These are phyloP conservation scores for Bergia puertoricense DNA, from an alignment of 92 coral and sea anemone species.

Conservation along the genomic window DNA sequence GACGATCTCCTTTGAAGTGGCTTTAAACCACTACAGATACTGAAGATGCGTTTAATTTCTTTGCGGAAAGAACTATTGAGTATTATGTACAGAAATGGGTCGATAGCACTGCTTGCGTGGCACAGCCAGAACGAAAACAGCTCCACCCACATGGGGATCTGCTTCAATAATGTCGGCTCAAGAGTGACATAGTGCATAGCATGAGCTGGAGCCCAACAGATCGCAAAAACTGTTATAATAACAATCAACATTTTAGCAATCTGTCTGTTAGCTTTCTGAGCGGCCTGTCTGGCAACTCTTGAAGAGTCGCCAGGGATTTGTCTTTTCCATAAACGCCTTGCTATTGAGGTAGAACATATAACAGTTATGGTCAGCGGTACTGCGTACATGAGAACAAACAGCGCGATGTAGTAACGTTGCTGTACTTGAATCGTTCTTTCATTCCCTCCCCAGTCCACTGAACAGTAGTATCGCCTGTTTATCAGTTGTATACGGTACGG, in stretches of 20 bases:
- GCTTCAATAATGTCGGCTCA: slow-evolving; percentile 10
- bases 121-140: slow-evolving; percentile 76
- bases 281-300: slow-evolving; percentile 11
- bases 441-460: slow-evolving; percentile 47
- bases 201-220: slow-evolving; percentile 77
- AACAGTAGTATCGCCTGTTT: slow-evolving; percentile 58
- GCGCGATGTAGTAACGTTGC: slow-evolving; percentile 47
- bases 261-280: slow-evolving; percentile 57
- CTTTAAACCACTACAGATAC: background rate
- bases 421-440: slow-evolving; percentile 47
- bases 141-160: slow-evolving; percentile 39
- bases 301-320: slow-evolving; percentile 53
- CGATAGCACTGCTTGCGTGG: slow-evolving; percentile 73
- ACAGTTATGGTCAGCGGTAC: slow-evolving; percentile 64
- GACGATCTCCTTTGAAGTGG: background rate
- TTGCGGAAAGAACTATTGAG: slow-evolving; percentile 46
- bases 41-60: slow-evolving; percentile 11
- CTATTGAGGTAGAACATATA: slow-evolving; percentile 51
- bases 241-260: slow-evolving; percentile 63
- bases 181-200: slow-evolving; percentile 63
- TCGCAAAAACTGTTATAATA: slow-evolving; percentile 64
- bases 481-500: slow-evolving; percentile 40
- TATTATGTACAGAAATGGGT: slow-evolving; percentile 57
- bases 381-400: slow-evolving; percentile 63
- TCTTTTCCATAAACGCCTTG: slow-evolving; percentile 65